phyloP scores from a whole-genome alignment of 2,113 vertebrate species.

The Salvelinus fontinalis region DNA sequence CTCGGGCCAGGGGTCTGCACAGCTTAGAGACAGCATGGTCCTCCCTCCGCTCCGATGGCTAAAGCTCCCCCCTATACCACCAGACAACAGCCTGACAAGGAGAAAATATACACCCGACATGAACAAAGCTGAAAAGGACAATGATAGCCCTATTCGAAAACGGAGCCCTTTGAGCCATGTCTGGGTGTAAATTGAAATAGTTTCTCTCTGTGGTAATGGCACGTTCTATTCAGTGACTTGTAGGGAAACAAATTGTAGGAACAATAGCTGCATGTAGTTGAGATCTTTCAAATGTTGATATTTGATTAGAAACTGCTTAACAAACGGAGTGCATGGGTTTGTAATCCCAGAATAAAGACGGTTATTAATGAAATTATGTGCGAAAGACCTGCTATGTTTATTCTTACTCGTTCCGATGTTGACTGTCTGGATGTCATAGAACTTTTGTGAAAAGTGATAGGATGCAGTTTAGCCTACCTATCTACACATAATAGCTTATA shows the following conservation, averaged over 20 bases:
- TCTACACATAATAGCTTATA: background rate
- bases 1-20: conserved; percentile 73
- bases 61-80: conserved; percentile 31
- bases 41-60: conserved; percentile 29
- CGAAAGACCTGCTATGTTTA: background rate
- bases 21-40: conserved; percentile 71
- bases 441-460: conserved; percentile 32
- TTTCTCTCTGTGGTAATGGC: background rate
- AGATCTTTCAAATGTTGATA: background rate
- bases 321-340: background rate
- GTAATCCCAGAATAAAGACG: background rate
- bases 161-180: conserved; percentile 14
- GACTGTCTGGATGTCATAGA: conserved; percentile 32
- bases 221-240: background rate
- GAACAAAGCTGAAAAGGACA: conserved; percentile 23
- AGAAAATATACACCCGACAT: conserved; percentile 32
- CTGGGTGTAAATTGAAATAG: background rate
- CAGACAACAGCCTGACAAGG: conserved; percentile 48
- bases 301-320: background rate
- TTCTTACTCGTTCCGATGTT: background rate
- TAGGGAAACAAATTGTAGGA: background rate
- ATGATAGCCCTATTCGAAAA: conserved; percentile 30
- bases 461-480: background rate
- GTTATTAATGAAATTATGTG: background rate
- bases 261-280: background rate